Conservation (phyloP, 2,113 vertebrate species). For the Phainopepla nitens region DNA sequence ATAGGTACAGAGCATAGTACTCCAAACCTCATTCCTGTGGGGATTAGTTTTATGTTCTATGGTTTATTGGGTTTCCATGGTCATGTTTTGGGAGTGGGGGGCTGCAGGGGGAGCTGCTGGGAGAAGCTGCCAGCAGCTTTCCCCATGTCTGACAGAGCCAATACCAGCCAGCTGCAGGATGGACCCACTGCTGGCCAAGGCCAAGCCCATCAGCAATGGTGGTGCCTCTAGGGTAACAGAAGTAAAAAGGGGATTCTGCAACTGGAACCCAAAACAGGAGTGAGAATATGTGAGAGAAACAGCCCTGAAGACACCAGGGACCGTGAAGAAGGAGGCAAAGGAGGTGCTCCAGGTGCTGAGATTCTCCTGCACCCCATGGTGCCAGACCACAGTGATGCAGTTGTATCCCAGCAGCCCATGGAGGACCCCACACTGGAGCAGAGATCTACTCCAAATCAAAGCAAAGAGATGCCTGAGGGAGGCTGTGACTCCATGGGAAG, state of each 20-base stretch:
- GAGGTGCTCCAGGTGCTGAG: not conserved
- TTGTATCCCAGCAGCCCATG: not conserved
- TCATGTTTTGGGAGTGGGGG: not conserved
- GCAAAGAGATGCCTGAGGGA: not conserved
- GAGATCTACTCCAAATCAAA: not conserved
- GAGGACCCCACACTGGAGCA: not conserved
- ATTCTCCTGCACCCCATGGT: not conserved
- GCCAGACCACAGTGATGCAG: not conserved
- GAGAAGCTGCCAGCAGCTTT: not conserved
- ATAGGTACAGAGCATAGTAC: not conserved
- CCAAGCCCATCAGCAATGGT: not conserved
- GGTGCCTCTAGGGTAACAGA: no score
- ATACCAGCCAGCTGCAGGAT: rapidly evolving
- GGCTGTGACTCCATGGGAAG: not conserved
- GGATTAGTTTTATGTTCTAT: not conserved
- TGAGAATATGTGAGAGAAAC: not conserved
- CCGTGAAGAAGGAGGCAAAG: not conserved
- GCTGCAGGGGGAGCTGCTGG: not conserved
- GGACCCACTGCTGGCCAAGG: rapidly evolving
- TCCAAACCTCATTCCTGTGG: not conserved
- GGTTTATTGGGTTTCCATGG: not conserved
- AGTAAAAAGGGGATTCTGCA: not conserved
- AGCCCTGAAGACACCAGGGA: not conserved
- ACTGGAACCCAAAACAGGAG: not conserved
- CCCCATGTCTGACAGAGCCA: not conserved